phyloP scores from a whole-genome alignment of 2,113 vertebrate species.

The Diadophis punctatus region DNA sequence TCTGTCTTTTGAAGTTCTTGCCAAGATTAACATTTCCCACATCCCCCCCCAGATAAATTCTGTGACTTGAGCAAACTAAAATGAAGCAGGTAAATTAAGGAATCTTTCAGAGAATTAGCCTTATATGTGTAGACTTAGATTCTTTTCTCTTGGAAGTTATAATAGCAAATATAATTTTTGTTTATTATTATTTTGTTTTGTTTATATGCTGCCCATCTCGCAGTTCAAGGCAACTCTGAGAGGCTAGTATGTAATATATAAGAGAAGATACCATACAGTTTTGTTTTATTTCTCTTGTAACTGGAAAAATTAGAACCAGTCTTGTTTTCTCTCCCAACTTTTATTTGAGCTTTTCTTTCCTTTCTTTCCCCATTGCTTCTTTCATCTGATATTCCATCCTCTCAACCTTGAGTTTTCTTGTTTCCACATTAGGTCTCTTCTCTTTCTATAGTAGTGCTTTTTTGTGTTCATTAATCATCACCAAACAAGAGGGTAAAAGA shows the following conservation, averaged over 20 bases:
- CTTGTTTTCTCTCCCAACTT: neutral
- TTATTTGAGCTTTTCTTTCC: neutral
- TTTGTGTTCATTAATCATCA: neutral
- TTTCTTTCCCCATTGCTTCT: neutral
- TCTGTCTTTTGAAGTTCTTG: neutral
- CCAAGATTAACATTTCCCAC: neutral
- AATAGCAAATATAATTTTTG: neutral
- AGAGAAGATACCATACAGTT: neutral
- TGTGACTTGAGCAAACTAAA: neutral
- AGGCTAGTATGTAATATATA: neutral
- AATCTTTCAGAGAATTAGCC: neutral
- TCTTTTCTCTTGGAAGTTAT: neutral
- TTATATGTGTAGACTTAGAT: neutral
- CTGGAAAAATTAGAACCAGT: neutral
- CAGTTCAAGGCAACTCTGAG: neutral
- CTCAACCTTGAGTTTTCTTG: neutral
- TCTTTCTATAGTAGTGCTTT: neutral
- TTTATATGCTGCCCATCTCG: neutral
- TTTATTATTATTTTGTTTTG: neutral
- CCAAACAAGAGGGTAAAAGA: neutral
- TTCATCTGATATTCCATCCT: neutral
- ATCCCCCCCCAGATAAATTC: neutral
- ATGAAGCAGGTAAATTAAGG: neutral
- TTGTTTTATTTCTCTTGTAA: neutral
- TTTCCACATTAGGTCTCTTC: neutral